Conservation (phyloP, 2,888 invertebrate species). For the Nineta flava region DNA sequence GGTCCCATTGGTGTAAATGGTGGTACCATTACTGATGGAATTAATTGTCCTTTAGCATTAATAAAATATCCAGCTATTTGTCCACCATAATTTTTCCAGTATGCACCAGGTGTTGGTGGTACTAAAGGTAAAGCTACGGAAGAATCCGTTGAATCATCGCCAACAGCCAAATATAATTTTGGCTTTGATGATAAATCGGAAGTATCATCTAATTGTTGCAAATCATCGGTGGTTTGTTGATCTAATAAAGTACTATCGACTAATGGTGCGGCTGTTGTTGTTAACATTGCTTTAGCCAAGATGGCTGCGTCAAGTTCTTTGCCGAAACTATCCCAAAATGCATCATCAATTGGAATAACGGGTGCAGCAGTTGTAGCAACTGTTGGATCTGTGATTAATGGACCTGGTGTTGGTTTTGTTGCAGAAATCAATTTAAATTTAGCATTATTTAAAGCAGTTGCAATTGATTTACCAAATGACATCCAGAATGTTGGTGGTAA, state of each 20-base stretch:
- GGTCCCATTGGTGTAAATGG: background rate
- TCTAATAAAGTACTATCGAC: background rate
- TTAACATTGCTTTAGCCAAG: background rate
- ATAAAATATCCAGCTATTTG: background rate
- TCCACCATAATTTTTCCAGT: conserved; percentile 1
- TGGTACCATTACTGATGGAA: background rate
- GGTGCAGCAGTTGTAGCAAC: background rate
- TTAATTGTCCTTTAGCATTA: background rate
- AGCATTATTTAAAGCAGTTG: background rate
- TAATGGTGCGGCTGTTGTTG: background rate
- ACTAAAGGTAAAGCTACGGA: background rate
- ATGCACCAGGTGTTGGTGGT: background rate
- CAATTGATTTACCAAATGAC: background rate
- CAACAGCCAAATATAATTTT: background rate
- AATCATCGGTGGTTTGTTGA: background rate
- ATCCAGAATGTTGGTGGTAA: background rate
- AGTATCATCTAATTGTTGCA: background rate
- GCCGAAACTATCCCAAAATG: background rate
- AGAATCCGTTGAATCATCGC: background rate
- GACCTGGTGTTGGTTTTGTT: background rate
- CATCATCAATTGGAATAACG: background rate
- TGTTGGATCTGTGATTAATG: background rate
- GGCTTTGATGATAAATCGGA: background rate
- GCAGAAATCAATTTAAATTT: conserved; percentile 1
- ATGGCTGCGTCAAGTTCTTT: background rate